A percentile compares a stretch with the other conserved stretches of the same genome.
Evolutionary conservation across 2,113 vertebrate species (phyloP).

Genomic region (Pseudolaguvia tuberculata): DNA sequence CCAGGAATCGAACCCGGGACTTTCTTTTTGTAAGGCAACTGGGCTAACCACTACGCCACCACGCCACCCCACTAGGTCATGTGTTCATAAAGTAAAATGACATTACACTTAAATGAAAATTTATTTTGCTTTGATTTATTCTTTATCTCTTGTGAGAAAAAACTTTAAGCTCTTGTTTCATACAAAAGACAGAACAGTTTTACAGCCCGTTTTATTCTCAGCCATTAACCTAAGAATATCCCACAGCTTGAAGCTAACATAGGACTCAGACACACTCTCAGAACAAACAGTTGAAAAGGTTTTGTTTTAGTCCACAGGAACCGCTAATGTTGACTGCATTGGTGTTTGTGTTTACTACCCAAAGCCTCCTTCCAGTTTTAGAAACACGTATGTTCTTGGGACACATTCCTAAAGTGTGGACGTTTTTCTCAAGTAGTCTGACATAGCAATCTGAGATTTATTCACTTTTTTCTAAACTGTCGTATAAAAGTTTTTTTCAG

Average conservation of each 20-base stretch:
- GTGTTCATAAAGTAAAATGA: too few species aligned
- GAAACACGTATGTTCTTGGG: not conserved
- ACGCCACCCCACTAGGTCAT: too few species aligned
- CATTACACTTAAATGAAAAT: too few species aligned
- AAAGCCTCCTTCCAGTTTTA: not conserved
- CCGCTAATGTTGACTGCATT: conserved; percentile 1
- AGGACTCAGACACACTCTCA: not conserved
- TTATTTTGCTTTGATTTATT: too few species aligned
- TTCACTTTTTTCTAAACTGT: conserved; percentile 12
- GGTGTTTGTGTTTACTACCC: not conserved
- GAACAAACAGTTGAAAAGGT: conserved; percentile 11
- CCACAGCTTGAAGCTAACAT: not conserved
- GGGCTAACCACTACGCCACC: too few species aligned
- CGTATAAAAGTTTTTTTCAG: conserved; percentile 6
- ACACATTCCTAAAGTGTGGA: not conserved
- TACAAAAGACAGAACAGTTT: not conserved
- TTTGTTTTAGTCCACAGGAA: not conserved
- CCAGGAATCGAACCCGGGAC: too few species aligned
- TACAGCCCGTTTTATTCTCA: not conserved
- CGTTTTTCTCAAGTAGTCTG: not conserved
- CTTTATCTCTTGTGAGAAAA: not conserved
- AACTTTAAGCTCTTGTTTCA: not conserved
- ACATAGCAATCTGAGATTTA: not conserved
- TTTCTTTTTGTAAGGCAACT: too few species aligned
- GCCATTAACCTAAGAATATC: conserved; percentile 13